Evolutionary conservation across 2,888 invertebrate species (phyloP), one percentile per base, ranked within the genome.

Genomic region (Tetranychus truncatus): DNA sequence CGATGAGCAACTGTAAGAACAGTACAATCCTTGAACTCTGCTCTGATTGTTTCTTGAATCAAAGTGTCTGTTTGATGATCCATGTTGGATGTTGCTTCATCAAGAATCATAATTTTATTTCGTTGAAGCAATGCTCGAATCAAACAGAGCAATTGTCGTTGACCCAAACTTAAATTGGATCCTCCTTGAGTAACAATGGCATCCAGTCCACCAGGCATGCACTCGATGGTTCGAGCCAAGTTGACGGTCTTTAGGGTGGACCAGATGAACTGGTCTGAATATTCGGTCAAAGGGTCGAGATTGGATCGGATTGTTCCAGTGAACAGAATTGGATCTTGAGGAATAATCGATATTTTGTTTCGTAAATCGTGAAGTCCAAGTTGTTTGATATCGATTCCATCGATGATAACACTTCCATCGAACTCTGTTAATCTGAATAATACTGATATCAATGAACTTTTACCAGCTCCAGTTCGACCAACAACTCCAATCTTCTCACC

Each of bases 11-110:
- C 89, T 72, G 88, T 90, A 77, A 83, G 79, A 8, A 83, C 90
- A 20, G 78, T 78, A 82, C 91, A 93, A 21, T 88, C 84, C 18
- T 86, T 85, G 81, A 94, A 94, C 80, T 90, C 89, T 71, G 85
- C 85, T 75, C 91, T 85, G 76, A 93, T 91, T 0, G 92, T 91
- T 81, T 85, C 86, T 82, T 92, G 93, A 80, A 93, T 93, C 76
- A 93, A 85, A 72, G 87, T 72, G 71, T 78, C 78, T 11, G 78
- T 78, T 34, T 78, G 75, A 20, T 91, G 91, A 84, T 95, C 93
- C 6, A 94, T 92, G 82, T 93, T 94, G 1, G 94, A 92, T 0
- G 94, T 94, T 20, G 94, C 93, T 83, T 95, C 94, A 81, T 95
- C 94, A 79, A 95, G 85, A 78, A 94, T 89, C 0, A 94, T 85